phyloP scores from a whole-genome alignment of 2,797 vertebrate species.

The Merluccius polli region DNA sequence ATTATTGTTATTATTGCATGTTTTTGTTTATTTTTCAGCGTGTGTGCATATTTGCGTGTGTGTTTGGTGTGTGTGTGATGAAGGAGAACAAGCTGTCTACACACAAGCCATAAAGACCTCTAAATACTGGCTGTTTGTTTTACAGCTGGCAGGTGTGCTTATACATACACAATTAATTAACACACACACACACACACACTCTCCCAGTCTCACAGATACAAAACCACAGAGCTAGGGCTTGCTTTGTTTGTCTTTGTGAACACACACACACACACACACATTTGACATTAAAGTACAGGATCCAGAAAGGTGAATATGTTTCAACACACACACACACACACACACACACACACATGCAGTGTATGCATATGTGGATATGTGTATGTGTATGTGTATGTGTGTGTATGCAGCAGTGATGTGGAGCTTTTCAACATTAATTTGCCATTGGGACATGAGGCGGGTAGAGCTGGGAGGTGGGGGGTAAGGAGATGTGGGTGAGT shows the following conservation, averaged over 20 bases:
- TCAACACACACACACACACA: background rate
- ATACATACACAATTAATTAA: constrained; percentile 9
- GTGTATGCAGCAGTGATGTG: background rate
- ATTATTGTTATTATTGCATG: background rate
- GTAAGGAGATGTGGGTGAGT: background rate
- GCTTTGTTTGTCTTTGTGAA: background rate
- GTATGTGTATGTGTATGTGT: background rate
- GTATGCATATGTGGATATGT: background rate
- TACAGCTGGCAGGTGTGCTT: constrained; percentile 53
- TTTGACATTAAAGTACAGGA: constrained; percentile 1
- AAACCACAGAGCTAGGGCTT: constrained; percentile 12
- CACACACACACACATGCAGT: constrained; percentile 5
- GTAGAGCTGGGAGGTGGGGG: constrained; percentile 14
- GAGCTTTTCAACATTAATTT: background rate
- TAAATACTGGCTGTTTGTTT: constrained; percentile 45
- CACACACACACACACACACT: constrained; percentile 13
- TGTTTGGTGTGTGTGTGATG: background rate
- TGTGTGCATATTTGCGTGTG: background rate
- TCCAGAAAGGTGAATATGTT: background rate
- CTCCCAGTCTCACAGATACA: constrained; percentile 16
- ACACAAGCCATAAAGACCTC: background rate
- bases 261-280: constrained; percentile 4
- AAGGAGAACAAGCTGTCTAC: background rate
- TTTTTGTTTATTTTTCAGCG: background rate
- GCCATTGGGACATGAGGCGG: constrained; percentile 7